Evolutionary conservation across 2,888 invertebrate species (phyloP), one percentile per base, ranked within the genome.

Genomic region (Amorpha juglandis): DNA sequence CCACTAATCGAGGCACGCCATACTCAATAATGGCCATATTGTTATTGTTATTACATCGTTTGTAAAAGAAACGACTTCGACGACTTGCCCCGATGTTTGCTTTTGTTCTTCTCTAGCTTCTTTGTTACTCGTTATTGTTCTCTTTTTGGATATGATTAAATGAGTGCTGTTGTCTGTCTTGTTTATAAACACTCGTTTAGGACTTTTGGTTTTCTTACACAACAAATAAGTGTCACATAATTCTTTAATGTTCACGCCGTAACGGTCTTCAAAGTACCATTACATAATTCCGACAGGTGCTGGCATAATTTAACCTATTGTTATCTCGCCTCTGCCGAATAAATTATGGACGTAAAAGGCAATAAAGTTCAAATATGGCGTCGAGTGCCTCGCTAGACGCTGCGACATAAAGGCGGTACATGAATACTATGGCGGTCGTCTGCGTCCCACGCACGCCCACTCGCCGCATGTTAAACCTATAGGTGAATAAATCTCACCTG

Each of bases 61-160:
- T 82, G 76, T 84, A 81, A 80, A 87, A 85, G 87, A 89, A 91
- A 87, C 83, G 78, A 84, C 79, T 82, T 81, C 83, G 85, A 86
- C 81, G 82, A 84, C 83, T 86, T 76, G 77, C 82, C 79, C 72
- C 77, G 76, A 80, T 88, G 84, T 87, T 88, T 88, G 86, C 85
- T 86, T 89, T 89, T 89, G 88, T 89, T 88, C 82, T 84, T 88
- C 88, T 86, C 86, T 87, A 85, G 87, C 87, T 87, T 88, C 87
- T 89, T 90, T 89, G 87, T 89, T 84, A 81, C 80, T 81, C 76
- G 78, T 85, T 85, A 87, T 88, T 88, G 87, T 90, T 89, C 88
- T 84, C 88, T 91, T 90, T 89, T 90, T 89, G 16, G 55, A 58
- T 76, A 76, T 81, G 81, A 85, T 87, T 83, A 85, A 85, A 79